Conservation (phyloP, 2,888 invertebrate species). For the Arge pagana region DNA sequence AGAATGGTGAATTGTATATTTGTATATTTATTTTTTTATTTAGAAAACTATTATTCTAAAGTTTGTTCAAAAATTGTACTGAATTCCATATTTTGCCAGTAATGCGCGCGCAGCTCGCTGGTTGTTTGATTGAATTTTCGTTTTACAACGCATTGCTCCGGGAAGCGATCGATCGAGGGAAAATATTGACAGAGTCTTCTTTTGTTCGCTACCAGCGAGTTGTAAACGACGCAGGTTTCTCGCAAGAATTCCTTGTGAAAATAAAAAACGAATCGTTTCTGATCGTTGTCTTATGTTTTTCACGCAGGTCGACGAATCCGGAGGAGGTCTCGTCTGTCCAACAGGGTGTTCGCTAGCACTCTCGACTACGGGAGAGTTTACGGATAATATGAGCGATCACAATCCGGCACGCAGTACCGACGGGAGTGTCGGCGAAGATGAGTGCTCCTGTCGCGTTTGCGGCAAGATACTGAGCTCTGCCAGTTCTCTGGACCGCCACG, state of each 20-base stretch:
- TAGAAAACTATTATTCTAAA: too few species aligned
- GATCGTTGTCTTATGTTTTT: too few species aligned
- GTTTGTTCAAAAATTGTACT: too few species aligned
- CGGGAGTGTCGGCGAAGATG: constrained; percentile 56
- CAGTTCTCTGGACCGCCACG: constrained; percentile 79
- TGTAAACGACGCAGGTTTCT: not conserved
- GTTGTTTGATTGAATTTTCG: too few species aligned
- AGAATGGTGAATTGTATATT: too few species aligned
- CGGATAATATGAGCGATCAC: constrained; percentile 48
- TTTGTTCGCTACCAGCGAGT: constrained; percentile 8
- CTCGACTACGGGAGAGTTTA: constrained; percentile 42
- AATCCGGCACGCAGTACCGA: constrained; percentile 49
- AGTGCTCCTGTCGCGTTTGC: constrained; percentile 69
- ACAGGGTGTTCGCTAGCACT: constrained; percentile 46
- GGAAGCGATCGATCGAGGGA: not conserved
- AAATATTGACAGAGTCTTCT: constrained; percentile 14
- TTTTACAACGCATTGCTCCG: constrained; percentile 6
- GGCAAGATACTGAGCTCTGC: constrained; percentile 76
- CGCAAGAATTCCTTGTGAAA: not conserved
- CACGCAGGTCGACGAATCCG: constrained; percentile 25
- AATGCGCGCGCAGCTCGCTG: too few species aligned
- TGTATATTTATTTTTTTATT: too few species aligned
- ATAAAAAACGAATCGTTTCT: not conserved
- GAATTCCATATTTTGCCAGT: too few species aligned
- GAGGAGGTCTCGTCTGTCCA: constrained; percentile 44